These are phyloP conservation scores for Drosophila malerkotliana DNA, from an alignment of 1,140 invertebrate species.

Conservation along the genomic window DNA sequence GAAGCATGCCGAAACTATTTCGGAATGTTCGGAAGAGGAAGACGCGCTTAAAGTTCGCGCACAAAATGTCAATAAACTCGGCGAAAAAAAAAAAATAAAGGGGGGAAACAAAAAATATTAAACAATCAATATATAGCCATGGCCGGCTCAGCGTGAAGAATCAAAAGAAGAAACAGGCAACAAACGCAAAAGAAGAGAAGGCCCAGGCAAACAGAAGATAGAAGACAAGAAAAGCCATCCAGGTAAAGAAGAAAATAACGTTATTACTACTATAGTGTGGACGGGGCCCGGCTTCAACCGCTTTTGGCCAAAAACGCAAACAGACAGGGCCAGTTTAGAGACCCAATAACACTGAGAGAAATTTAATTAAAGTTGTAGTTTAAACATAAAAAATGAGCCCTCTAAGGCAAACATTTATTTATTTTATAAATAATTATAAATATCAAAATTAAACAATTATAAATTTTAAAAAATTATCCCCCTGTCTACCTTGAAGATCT, in stretches of 20 bases:
- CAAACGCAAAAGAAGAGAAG: slow-evolving; percentile 44
- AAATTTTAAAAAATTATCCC: too few relatives aligned
- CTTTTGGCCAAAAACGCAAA: slow-evolving; percentile 29
- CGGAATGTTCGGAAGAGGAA: slow-evolving; percentile 22
- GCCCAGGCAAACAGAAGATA: slow-evolving; percentile 10
- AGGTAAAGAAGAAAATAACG: slow-evolving; percentile 46
- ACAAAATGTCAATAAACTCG: slow-evolving; percentile 78
- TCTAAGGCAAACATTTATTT: too few relatives aligned
- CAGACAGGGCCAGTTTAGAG: slow-evolving; percentile 11
- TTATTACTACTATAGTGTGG: slow-evolving; percentile 17
- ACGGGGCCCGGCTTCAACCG: slow-evolving; percentile 12
- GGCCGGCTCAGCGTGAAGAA: slow-evolving; percentile 19
- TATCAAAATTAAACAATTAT: too few relatives aligned
- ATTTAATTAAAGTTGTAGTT: not conserved
- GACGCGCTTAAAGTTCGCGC: slow-evolving; percentile 33
- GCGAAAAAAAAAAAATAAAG: slow-evolving; percentile 36
- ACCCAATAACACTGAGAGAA: slow-evolving; percentile 5
- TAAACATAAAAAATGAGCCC: too few relatives aligned
- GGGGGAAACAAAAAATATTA: slow-evolving; percentile 46
- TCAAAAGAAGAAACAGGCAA: slow-evolving; percentile 37
- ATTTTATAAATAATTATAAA: too few relatives aligned
- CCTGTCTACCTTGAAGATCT: not conserved
- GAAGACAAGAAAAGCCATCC: slow-evolving; percentile 39
- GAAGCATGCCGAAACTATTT: slow-evolving; percentile 61
- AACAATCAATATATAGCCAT: slow-evolving; percentile 61